Conservation (phyloP, 2,113 vertebrate genomes). For the Tragelaphus imberbis region DNA sequence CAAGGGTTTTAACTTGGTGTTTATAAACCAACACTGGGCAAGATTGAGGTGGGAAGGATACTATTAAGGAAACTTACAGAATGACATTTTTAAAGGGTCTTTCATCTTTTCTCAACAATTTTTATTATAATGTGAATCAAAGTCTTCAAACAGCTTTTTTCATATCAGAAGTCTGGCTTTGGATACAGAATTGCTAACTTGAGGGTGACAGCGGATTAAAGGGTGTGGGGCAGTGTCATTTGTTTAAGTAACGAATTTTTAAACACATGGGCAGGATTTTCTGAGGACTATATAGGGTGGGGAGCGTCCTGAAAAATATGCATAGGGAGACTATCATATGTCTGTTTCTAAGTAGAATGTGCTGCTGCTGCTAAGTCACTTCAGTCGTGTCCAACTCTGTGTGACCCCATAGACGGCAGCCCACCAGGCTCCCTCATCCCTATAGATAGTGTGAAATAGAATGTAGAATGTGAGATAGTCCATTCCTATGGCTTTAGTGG, state of each 20-base stretch:
- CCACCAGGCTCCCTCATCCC: too few species aligned
- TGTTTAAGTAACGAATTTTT: background rate
- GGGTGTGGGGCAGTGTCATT: background rate
- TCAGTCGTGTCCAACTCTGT: too few species aligned
- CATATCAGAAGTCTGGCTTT: background rate
- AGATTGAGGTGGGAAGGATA: background rate
- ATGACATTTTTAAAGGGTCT: background rate
- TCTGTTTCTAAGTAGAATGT: background rate
- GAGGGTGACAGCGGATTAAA: background rate
- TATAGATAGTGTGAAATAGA: background rate
- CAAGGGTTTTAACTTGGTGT: background rate
- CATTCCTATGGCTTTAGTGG: background rate
- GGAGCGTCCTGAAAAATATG: background rate
- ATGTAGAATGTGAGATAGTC: background rate
- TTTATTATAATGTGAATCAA: background rate
- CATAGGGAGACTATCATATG: background rate
- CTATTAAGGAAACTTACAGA: background rate
- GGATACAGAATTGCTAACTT: background rate
- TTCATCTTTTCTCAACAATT: background rate
- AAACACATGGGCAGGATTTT: background rate
- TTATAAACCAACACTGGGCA: background rate
- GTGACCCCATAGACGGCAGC: too few species aligned
- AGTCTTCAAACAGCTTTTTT: slow-evolving; percentile 17
- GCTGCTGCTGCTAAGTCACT: too few species aligned
- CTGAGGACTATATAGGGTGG: background rate